Evolutionary conservation across 2,797 vertebrate species (phyloP).

Genomic region (Aplochiton taeniatus): DNA sequence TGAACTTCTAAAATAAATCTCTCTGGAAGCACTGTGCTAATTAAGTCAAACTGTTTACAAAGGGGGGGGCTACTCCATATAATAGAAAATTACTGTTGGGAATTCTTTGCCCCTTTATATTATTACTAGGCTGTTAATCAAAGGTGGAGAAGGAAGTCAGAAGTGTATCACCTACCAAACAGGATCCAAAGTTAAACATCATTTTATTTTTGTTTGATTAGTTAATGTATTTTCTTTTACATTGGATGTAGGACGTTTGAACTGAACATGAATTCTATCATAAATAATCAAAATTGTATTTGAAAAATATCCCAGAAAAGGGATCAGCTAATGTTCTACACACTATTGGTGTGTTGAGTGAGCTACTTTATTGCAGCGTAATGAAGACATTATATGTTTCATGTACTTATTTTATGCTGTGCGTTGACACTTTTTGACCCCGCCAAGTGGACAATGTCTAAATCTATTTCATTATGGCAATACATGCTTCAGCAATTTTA

Average conservation of each 20-base stretch:
- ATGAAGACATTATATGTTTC: neutral
- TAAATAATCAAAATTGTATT: too few species aligned
- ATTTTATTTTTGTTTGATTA: too few species aligned
- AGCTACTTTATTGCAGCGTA: too few species aligned
- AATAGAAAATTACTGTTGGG: slow-evolving; percentile 9
- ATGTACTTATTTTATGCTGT: slow-evolving; percentile 7
- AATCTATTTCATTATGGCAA: slow-evolving; percentile 30
- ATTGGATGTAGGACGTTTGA: too few species aligned
- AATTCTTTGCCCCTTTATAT: neutral
- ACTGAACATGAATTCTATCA: too few species aligned
- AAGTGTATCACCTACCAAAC: neutral
- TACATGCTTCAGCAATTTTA: slow-evolving; percentile 27
- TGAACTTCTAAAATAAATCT: neutral
- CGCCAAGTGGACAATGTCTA: neutral
- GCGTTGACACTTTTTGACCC: slow-evolving; percentile 6
- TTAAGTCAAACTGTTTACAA: slow-evolving; percentile 8
- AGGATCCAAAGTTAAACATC: neutral
- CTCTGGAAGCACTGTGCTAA: slow-evolving; percentile 10
- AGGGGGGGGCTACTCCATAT: neutral
- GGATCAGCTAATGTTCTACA: too few species aligned
- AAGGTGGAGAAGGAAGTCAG: neutral
- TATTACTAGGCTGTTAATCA: neutral
- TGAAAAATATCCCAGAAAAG: too few species aligned
- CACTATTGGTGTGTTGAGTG: too few species aligned
- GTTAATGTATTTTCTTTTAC: too few species aligned